Percentiles rank a stretch among this genome's conserved stretches.
Evolutionary conservation across 2,888 invertebrate genomes (phyloP).

Genomic region (Drepanosiphum platanoidis): DNA sequence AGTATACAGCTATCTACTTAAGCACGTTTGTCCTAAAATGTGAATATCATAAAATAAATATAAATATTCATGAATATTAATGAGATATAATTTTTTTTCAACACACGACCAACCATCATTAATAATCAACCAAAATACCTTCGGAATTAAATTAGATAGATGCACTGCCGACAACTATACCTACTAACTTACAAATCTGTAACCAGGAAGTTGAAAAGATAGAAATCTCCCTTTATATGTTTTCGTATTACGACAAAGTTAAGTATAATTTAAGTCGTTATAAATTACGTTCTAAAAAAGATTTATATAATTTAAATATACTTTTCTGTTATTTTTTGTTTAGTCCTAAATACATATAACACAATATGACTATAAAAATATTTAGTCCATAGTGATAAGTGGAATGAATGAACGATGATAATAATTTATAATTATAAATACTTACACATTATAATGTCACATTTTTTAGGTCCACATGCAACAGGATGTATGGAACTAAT

Average conservation of each 20-base stretch:
- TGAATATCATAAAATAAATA: background rate
- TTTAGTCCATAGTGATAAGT: background rate
- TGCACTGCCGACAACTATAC: background rate
- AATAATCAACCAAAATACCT: background rate
- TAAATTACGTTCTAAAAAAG: too few relatives aligned
- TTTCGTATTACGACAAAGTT: background rate
- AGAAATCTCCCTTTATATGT: background rate
- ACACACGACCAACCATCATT: background rate
- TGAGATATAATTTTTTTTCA: background rate
- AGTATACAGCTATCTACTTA: too few relatives aligned
- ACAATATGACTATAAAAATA: background rate
- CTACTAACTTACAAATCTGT: background rate
- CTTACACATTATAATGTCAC: background rate
- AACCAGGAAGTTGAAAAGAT: too few relatives aligned
- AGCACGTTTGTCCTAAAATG: background rate
- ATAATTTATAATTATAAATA: background rate
- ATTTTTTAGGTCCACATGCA: constrained; percentile 69
- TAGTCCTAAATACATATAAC: background rate
- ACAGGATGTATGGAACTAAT: constrained; percentile 73
- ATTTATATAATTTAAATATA: too few relatives aligned
- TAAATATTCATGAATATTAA: background rate
- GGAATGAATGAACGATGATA: background rate
- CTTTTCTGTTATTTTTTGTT: too few relatives aligned
- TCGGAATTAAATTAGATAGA: background rate
- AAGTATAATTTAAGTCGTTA: background rate